Base-by-base conservation (phyloP, 2,888 invertebrate genomes). In the Drosophila pseudotalamancana region DNA sequence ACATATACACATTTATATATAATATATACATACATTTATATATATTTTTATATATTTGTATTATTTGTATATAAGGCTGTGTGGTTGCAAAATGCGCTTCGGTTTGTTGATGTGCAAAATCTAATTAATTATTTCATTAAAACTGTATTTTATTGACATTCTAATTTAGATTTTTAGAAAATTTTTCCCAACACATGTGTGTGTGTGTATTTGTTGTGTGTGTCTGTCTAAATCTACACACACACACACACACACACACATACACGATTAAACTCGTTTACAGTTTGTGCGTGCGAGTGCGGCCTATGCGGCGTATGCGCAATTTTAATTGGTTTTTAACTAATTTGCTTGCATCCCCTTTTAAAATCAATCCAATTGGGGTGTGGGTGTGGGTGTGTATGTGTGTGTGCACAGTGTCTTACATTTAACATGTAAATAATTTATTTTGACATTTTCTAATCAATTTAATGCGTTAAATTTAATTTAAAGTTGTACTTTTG, bases 81-180 rank as follows among this genome's bases (percentile, higher is more conserved):
- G 56, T 45, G 53, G 56, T 59, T 32, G 55, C 16, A 34, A 61
- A 72, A 63, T 70, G 68, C 57, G 75, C 66, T 51, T 69, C 60
- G 72, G 86, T 61, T 75, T 80, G 80, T 70, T 87, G 88, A 86
- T 87, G 78, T 88, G 66, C 68, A 75, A 88, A 88, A 87, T 88
- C 85, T 88, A 87, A 89, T 86, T 87, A 88, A 87, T 88, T 89
- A 87, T 87, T 89, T 87, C 84, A 87, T 88, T 87, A 88, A 84
- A 83, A 69, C 55, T 63, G 64, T 74, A 85, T 88, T 84, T 88
- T 86, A 88, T 89, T 89, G 89, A 87, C 84, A 88, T 86, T 89
- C 81, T 86, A 88, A 87, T 88, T 88, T 88, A 51, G 74, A 83
- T 83, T 88, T 89, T 87, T 78, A 55, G 76, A 75, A 69, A 48